Evolutionary conservation across 2,888 invertebrate genomes (phyloP), one percentile per base, ranked within the genome.

Genomic region (Leistus spinibarbis): DNA sequence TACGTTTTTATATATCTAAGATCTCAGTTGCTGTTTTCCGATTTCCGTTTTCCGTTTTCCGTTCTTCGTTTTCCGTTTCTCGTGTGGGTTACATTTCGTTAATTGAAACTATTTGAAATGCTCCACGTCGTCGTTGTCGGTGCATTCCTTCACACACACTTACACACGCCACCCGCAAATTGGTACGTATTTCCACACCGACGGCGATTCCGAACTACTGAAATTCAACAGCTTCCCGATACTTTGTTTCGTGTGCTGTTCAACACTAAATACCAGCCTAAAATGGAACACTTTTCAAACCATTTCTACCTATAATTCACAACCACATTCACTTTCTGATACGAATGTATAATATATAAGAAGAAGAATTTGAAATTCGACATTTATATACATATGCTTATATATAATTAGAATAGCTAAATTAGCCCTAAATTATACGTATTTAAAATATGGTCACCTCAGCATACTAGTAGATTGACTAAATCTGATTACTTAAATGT

Each of bases 81-180:
- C 56, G 19, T 72, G 54, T 67, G 67, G 67, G 73, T 73, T 73
- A 73, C 73, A 73, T 73, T 73, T 65, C 66, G 73, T 67, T 73
- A 73, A 73, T 73, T 73, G 73, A 73, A 73, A 73, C 73, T 67
- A 73, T 73, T 73, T 73, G 57, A 62, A 73, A 73, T 73, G 73
- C 73, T 67, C 67, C 53, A 62, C 73, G 73, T 65, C 54, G 64
- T 40, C 40, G 40, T 40, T 40, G 10, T 40, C 40, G 40, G 40
- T 40, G 13, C 40, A 40, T 13, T 40, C 40, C 7, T 13, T 4
- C 24, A 24, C 7, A 24, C 24, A 24, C 3, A 24, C 24, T 3
- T 7, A 24, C 24, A 40, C 40, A 40, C 13, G 13, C 40, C 40
- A 40, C 40, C 40, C 40, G 7, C 40, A 40, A 4, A 40, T 40